Conservation (phyloP, 2,888 invertebrate genomes). For the Ectemnius continuus region DNA sequence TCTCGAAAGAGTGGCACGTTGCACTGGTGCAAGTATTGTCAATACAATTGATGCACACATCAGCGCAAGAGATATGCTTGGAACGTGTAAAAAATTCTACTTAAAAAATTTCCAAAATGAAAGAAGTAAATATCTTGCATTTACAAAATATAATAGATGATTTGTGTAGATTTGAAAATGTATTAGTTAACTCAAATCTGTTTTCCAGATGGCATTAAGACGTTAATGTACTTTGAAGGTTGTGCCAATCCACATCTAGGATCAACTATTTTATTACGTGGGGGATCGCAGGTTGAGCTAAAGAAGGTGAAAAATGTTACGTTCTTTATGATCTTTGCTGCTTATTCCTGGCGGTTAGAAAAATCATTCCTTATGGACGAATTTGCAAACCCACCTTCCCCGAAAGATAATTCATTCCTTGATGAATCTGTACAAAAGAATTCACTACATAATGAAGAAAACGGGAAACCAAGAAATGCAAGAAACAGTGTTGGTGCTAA, state of each 20-base stretch:
- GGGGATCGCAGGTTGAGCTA: conserved; percentile 85
- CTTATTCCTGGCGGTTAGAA: conserved; percentile 96
- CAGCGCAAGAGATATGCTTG: conserved; percentile 86
- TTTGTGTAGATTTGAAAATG: no score
- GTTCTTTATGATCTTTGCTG: conserved; percentile 88
- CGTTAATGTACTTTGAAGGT: conserved; percentile 96
- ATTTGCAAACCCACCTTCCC: conserved; percentile 86
- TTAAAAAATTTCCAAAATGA: conserved; percentile 81
- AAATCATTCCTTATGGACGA: conserved; percentile 93
- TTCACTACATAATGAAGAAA: conserved; percentile 35
- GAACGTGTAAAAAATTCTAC: conserved; percentile 90
- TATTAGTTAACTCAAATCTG: not conserved
- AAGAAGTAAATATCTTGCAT: conserved; percentile 72
- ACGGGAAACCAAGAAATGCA: conserved; percentile 59
- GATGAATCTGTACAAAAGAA: conserved; percentile 69
- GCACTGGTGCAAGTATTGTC: conserved; percentile 91
- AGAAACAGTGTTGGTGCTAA: conserved; percentile 25
- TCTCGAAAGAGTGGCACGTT: conserved; percentile 88
- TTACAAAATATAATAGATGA: no score
- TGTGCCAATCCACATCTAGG: conserved; percentile 90
- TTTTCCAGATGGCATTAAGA: conserved; percentile 84
- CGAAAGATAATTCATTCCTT: conserved; percentile 79
- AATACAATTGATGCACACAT: conserved; percentile 93
- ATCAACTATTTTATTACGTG: conserved; percentile 92
- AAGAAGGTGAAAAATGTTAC: conserved; percentile 90